A percentile compares a stretch with the other conserved stretches of the same genome.
Conservation (phyloP, 2,888 invertebrate genomes). For the Boloria euphrosyne region DNA sequence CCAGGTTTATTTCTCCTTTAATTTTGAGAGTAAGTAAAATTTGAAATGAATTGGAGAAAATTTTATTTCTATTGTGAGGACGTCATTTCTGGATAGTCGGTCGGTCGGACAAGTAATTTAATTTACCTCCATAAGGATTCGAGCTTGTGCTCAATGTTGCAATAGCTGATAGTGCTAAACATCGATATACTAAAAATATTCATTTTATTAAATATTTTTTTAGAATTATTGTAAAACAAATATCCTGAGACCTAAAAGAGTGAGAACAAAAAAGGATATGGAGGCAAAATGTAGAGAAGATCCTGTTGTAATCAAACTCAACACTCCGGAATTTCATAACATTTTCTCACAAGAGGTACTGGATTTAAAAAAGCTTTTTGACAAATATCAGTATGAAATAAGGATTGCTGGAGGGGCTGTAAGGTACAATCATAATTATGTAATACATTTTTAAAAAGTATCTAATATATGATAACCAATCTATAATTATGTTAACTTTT, state of each 20-base stretch:
- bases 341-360: slow-evolving; percentile 92
- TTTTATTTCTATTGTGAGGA: too few relatives aligned
- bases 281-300: slow-evolving; percentile 74
- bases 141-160: too few relatives aligned
- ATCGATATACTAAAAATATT: not conserved
- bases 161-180: too few relatives aligned
- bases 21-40: slow-evolving; percentile 10
- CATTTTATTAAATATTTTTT: not conserved
- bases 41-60: too few relatives aligned
- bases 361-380: slow-evolving; percentile 87
- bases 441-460: not conserved
- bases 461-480: too few relatives aligned
- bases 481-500: not conserved
- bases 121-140: too few relatives aligned
- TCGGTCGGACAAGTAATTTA: too few relatives aligned
- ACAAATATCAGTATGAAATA: slow-evolving; percentile 91
- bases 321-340: slow-evolving; percentile 87
- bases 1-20: not conserved
- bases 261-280: slow-evolving; percentile 60
- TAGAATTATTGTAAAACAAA: slow-evolving; percentile 39
- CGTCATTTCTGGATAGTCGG: too few relatives aligned
- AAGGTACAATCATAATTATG: slow-evolving; percentile 66
- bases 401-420: slow-evolving; percentile 99
- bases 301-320: slow-evolving; percentile 87
- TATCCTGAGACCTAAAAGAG: slow-evolving; percentile 45